A percentile compares a stretch with the other conserved stretches of the same genome.
phyloP scores from a whole-genome alignment of 2,797 vertebrate genomes.

The Passerculus sandwichensis region DNA sequence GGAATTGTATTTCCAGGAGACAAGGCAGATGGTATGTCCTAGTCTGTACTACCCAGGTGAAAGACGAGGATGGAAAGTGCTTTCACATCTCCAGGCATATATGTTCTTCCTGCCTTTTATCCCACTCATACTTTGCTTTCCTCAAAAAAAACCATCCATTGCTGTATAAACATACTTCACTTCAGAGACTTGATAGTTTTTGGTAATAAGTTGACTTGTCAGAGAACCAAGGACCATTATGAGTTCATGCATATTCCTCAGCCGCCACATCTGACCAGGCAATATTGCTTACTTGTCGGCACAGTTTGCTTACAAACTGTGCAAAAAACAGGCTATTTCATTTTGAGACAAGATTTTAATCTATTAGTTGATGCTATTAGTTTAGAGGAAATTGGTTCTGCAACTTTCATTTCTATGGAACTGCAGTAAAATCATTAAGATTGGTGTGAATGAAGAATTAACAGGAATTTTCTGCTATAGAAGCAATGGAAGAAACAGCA shows the following conservation, averaged over 20 bases:
- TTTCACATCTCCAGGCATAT: background rate
- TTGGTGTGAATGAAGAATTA: background rate
- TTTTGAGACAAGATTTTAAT: background rate
- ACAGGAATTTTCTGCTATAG: background rate
- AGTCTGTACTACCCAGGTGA: background rate
- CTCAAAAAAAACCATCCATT: background rate
- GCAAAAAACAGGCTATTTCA: background rate
- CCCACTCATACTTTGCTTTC: background rate
- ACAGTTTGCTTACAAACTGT: background rate
- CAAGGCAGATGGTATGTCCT: background rate
- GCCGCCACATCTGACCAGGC: background rate
- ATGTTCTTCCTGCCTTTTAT: background rate
- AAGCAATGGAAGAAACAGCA: background rate
- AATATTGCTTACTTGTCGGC: background rate
- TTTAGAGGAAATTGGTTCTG: background rate
- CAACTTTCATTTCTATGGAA: background rate
- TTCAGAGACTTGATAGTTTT: background rate
- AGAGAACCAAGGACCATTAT: background rate
- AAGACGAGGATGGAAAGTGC: background rate
- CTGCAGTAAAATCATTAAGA: background rate
- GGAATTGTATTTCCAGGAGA: background rate
- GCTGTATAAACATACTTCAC: background rate
- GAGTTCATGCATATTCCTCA: background rate
- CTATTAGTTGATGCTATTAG: fast-evolving
- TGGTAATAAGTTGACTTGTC: background rate